Evolutionary conservation across 2,113 vertebrate species (phyloP), one percentile per base, ranked within the genome.

Genomic region (Vidua chalybeata): DNA sequence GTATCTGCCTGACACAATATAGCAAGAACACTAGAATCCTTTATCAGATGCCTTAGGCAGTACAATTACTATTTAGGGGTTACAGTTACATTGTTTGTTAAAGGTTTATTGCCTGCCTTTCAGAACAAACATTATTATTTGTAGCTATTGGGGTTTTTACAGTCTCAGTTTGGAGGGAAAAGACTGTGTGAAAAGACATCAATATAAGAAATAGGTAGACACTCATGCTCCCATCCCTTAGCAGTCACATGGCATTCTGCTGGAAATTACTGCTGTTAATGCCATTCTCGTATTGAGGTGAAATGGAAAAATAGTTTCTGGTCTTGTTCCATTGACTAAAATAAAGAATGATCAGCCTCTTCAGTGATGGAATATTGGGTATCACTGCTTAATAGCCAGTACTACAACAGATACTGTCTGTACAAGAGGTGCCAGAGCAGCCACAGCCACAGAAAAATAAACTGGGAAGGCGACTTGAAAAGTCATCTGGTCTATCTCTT

Each of bases 1-100:
- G 88, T 96, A 96, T 97, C 95, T 97, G 90, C 94, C 94, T 59
- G 58, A 84, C 93, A 92, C 64, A 87, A 91, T 94, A 69, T 37
- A 74, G 73, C 31, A 82, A 85, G 94, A 94, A 96, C 91, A 96
- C 95, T 96, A 72, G 93, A 80, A 92, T 90, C 74, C 67, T 97
- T 96, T 87, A 78, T 83, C 76, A 56, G 69, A 91, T 61, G 95
- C 89, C 95, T 77, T 48, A 83, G 91, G 95, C 93, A 64, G 66
- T 59, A 45, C n/a, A 71, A 75, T 58, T 84, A 73, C 90, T 73
- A 82, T 74, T 96, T 95, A 77, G 73, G 66, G 84, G 56, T 91
- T 90, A 89, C 67, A 84, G 84, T 90, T 88, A 82, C 59, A 93
- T 63, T 91, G 68, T 93, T 93, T 85, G 43, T 76, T 81, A 62